phyloP scores from a whole-genome alignment of 2,888 invertebrate species.

The Aporophyla nigra region DNA sequence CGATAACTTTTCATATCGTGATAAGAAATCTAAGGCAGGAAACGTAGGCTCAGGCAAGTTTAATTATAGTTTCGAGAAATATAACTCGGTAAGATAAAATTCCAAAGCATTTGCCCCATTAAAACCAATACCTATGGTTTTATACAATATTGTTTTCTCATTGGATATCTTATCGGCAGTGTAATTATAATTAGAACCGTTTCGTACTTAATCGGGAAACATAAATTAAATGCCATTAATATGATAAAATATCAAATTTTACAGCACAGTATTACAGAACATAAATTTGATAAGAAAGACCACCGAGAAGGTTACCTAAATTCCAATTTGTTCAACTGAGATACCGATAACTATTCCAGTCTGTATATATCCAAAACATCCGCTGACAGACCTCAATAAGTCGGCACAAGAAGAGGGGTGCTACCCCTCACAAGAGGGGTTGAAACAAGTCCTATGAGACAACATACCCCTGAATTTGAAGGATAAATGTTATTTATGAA shows the following conservation, averaged over 20 bases:
- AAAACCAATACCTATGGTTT: conserved; percentile 21
- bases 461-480: conserved; percentile 72
- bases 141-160: conserved; percentile 37
- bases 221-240: conserved; percentile 53
- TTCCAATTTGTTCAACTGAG: conserved; percentile 10
- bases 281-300: conserved; percentile 50
- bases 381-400: conserved; percentile 39
- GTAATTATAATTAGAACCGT: conserved; percentile 57
- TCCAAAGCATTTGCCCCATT: conserved; percentile 26
- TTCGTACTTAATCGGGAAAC: conserved; percentile 52
- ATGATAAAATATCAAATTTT: conserved; percentile 62
- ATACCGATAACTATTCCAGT: conserved; percentile 47
- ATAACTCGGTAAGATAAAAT: conserved; percentile 35
- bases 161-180: conserved; percentile 48
- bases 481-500: conserved; percentile 75
- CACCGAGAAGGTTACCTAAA: conserved; percentile 46
- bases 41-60: conserved; percentile 3
- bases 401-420: conserved; percentile 69
- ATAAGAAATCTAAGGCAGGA: conserved; percentile 10
- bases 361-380: conserved; percentile 23
- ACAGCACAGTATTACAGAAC: conserved; percentile 41
- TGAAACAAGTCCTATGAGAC: conserved; percentile 60
- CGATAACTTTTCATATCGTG: background rate
- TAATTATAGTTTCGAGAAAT: conserved; percentile 26
- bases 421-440: conserved; percentile 70